A percentile compares a stretch with the other conserved stretches of the same genome.
Conservation (phyloP, 1,140 invertebrate species). For the Drosophila leontia region DNA sequence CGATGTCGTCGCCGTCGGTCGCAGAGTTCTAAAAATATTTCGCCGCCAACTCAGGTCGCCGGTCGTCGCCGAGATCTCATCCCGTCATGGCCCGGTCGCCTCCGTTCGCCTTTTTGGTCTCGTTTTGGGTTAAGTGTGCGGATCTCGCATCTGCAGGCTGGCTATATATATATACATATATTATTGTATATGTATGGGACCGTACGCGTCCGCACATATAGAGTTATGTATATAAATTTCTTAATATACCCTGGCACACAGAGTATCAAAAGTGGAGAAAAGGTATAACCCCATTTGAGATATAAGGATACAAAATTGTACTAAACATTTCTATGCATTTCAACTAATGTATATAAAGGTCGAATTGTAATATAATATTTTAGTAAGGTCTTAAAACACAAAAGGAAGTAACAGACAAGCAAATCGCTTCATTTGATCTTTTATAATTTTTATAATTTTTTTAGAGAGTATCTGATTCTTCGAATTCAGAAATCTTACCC, state of each 20-base stretch:
- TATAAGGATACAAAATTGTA: too few species aligned
- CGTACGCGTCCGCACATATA: constrained; percentile 33
- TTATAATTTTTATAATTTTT: not conserved
- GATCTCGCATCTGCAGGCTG: constrained; percentile 59
- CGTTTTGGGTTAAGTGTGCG: constrained; percentile 81
- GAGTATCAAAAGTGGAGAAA: constrained; percentile 16
- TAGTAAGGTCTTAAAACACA: not conserved
- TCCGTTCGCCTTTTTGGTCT: constrained; percentile 68
- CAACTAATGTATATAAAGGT: not conserved
- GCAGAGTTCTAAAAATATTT: constrained; percentile 81
- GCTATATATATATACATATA: constrained; percentile 37
- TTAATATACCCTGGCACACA: constrained; percentile 32
- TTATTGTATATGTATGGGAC: not conserved
- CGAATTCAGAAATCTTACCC: not conserved
- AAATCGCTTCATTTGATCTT: not conserved
- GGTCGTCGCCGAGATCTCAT: constrained; percentile 71
- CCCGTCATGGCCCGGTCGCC: constrained; percentile 71
- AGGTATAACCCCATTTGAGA: too few species aligned
- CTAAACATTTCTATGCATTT: not conserved
- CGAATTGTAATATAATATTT: not conserved
- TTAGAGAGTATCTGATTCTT: not conserved
- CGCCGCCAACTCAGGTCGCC: constrained; percentile 73
- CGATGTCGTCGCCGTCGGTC: constrained; percentile 36
- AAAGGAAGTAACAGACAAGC: not conserved
- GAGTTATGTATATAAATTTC: constrained; percentile 24